Percentiles rank a stretch among this genome's conserved stretches.
phyloP scores from a whole-genome alignment of 2,888 invertebrate species.

The Tricholauxania praeusta region DNA sequence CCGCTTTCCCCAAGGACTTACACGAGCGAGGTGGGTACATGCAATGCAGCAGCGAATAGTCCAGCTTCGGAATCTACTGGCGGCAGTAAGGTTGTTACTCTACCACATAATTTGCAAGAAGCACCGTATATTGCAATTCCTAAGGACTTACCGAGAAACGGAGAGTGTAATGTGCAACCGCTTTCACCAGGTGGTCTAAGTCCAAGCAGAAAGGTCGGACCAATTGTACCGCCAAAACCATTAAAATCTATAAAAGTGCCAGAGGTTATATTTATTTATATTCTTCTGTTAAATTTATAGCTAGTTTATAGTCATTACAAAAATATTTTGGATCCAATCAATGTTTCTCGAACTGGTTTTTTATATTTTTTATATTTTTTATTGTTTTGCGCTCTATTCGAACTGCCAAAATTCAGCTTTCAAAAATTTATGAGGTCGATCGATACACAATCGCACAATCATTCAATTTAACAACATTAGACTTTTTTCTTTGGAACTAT shows the following conservation, averaged over 20 bases:
- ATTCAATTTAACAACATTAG: no score
- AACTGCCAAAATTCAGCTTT: no score
- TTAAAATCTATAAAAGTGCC: conserved; percentile 69
- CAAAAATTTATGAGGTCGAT: no score
- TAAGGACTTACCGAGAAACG: not conserved
- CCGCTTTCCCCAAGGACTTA: conserved; percentile 43
- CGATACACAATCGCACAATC: no score
- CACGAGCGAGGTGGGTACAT: not conserved
- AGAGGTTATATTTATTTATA: conserved; percentile 60
- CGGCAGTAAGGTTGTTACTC: conserved; percentile 42
- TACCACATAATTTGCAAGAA: conserved; percentile 46
- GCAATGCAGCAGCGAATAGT: not conserved
- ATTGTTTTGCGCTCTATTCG: no score
- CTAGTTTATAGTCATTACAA: not conserved
- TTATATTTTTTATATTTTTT: no score
- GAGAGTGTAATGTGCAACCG: conserved; percentile 1
- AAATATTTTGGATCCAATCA: no score
- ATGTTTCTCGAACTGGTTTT: no score
- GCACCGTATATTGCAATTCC: not conserved
- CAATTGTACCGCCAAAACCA: conserved; percentile 85
- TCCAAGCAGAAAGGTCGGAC: conserved; percentile 73
- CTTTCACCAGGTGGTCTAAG: not conserved
- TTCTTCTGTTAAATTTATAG: not conserved
- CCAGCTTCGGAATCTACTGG: not conserved
- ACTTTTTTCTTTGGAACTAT: no score